Evolutionary conservation across 2,113 vertebrate genomes (phyloP).

Genomic region (Silurus meridionalis): DNA sequence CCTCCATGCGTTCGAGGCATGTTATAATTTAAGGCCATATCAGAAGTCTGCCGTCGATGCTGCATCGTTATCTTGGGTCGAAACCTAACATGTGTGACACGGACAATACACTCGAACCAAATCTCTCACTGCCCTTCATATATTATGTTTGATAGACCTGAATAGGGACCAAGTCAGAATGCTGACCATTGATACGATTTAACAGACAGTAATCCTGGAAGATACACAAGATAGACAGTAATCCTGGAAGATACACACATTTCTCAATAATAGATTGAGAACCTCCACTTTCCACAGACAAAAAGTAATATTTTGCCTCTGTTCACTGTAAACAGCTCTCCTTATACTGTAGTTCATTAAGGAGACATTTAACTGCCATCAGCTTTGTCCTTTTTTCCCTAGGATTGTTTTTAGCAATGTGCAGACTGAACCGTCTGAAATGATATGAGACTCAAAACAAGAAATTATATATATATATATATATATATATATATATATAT

Average conservation of each 20-base stretch:
- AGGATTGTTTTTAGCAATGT: slow-evolving; percentile 5
- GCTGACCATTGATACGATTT: not conserved
- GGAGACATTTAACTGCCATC: slow-evolving; percentile 28
- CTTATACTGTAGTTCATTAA: not conserved
- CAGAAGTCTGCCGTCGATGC: slow-evolving; percentile 2
- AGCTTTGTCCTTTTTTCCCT: slow-evolving; percentile 9
- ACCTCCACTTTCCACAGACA: not conserved
- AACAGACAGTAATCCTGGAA: not conserved
- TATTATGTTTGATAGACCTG: slow-evolving; percentile 1
- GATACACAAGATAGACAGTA: not conserved
- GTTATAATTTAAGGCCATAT: not conserved
- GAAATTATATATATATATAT: not conserved
- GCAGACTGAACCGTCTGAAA: not conserved
- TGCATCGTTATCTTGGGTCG: not conserved
- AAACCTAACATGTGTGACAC: not conserved
- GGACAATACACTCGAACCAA: not conserved
- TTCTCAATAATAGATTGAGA: not conserved
- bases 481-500: too few species aligned
- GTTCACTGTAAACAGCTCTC: slow-evolving; percentile 18
- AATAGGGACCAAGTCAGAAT: slow-evolving; percentile 37
- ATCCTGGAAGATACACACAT: not conserved
- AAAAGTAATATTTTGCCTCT: not conserved
- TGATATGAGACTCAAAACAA: not conserved
- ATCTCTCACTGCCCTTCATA: slow-evolving; percentile 20
- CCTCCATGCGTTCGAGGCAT: not conserved